Evolutionary conservation across 2,888 invertebrate species (phyloP), one percentile per base, ranked within the genome.

Genomic region (Drosophila sordidula): DNA sequence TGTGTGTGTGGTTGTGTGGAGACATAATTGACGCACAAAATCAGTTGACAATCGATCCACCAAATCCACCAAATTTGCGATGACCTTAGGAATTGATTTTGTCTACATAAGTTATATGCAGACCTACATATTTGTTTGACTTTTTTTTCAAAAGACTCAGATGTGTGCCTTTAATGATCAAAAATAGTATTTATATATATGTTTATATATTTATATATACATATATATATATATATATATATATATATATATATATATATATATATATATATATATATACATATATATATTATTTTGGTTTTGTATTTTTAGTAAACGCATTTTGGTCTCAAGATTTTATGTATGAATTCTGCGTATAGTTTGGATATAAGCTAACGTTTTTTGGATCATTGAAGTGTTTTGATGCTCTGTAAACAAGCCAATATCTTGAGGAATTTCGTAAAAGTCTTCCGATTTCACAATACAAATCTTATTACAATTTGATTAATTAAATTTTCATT

Each of bases 271-370:
- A 1, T 18, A 2, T 18, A 58, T 47, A 18, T 18, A 26, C 46
- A 22, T 14, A 51, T 42, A 14, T 54, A 54, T 29, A 25, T 6
- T 39, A 29, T 42, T 14, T 36, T 22, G 39, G 62, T 49, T 57
- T 61, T 11, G 66, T 61, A 70, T 70, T 69, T 50, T 57, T 77
- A 76, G 70, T 83, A 88, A 85, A 85, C 85, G 85, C 88, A 73
- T 70, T 86, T 85, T 85, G 85, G 85, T 85, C 85, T 85, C 85
- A 85, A 88, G 81, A 75, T 86, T 80, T 66, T 46, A 55, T 49
- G 47, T 67, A 70, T 80, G 80, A 65, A 69, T 66, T 69, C 75
- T 41, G 69, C 70, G 70, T 58, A 45, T 65, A 63, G 57, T 57
- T 73, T 42, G 49, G 41, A 54, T 12, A 51, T 63, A 52, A 69